A percentile compares a stretch with the other conserved stretches of the same genome.
Evolutionary conservation across 1,140 invertebrate genomes (phyloP).

Genomic region (Arion vulgaris): DNA sequence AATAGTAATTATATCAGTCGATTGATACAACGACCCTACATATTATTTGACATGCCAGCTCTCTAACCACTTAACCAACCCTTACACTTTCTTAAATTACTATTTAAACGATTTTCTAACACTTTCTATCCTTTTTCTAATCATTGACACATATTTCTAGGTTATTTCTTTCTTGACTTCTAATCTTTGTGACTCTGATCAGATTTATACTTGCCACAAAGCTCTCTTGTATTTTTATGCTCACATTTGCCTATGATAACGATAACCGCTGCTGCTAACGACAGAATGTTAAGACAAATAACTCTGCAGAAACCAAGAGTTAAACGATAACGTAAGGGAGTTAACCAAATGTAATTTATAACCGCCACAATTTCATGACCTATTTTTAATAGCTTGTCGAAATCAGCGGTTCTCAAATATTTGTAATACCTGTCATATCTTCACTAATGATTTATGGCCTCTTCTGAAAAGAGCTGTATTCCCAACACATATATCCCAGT

Average conservation of each 20-base stretch:
- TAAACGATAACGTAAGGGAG: neutral
- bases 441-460: too few relatives aligned
- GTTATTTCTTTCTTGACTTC: too few relatives aligned
- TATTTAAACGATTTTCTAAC: neutral
- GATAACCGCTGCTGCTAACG: neutral
- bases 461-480: too few relatives aligned
- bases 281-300: constrained; percentile 4
- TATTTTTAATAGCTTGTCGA: neutral
- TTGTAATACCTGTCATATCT: too few relatives aligned
- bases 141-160: too few relatives aligned
- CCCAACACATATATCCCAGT: too few relatives aligned
- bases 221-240: neutral
- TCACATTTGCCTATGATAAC: neutral
- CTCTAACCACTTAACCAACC: neutral
- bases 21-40: too few relatives aligned
- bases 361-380: neutral
- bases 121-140: too few relatives aligned
- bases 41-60: too few relatives aligned
- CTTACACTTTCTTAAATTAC: neutral
- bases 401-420: too few relatives aligned
- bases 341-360: constrained; percentile 4
- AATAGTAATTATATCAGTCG: too few relatives aligned
- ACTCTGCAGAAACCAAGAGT: neutral
- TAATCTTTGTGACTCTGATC: neutral
- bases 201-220: neutral